Evolutionary conservation across 2,888 invertebrate genomes (phyloP), one percentile per base, ranked within the genome.

Genomic region (Sepiola atlantica): DNA sequence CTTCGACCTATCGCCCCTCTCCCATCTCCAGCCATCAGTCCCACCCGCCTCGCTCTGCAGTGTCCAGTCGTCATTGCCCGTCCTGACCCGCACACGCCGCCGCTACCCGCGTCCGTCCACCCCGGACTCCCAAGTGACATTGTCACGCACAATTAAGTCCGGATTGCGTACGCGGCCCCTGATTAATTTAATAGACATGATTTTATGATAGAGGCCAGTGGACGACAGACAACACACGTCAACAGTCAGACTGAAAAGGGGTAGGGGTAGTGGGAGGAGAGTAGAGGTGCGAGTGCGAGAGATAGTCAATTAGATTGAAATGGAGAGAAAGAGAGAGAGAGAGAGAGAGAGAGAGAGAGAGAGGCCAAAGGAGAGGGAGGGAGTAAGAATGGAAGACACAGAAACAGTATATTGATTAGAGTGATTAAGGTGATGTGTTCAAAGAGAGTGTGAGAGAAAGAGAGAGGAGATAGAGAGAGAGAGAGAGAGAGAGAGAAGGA

Each of bases 101-200:
- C 8, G 4, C 45, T 45, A 45, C 45, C n/a, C 45, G 45, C 45
- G 2, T 4, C 45, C 45, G 45, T 45, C 77, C 77, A 77, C 12
- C n/a, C 12, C n/a, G 77, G 12, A 45, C 77, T 77, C 77, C 77
- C 77, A 28, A 77, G 77, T 77, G 77, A 77, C 77, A 77, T n/a
- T 77, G 77, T 77, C 77, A 77, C 77, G 77, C 77, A 77, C 77
- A 77, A 77, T 77, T 77, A 77, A 77, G 77, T 77, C n/a, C 77
- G 77, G 77, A 77, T 77, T 77, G 77, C 77, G n/a, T 77, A 77
- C 77, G 28, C 77, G 77, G 8, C 77, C 77, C n/a, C 77, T 77
- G 77, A 77, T 77, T 77, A 77, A 77, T 77, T 77, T 77, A 77
- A 77, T 77, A 77, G 77, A 28, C 77, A 77, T 77, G 77, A 77